Conservation (phyloP, 2,113 vertebrate species). For the Erythrolamprus reginae region DNA sequence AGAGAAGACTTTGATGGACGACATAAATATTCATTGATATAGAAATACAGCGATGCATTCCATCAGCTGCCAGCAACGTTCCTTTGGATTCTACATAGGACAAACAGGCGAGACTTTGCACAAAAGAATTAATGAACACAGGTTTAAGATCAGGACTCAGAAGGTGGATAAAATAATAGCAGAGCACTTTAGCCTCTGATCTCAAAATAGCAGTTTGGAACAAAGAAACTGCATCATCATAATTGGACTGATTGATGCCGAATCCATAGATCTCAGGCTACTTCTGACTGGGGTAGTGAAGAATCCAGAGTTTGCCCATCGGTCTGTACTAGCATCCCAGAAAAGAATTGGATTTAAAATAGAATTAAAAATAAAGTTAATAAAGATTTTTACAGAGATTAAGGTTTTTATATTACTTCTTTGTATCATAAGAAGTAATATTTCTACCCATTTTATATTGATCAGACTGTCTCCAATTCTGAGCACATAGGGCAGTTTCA, state of each 20-base stretch:
- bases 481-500: neutral
- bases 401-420: neutral
- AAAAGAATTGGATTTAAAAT: neutral
- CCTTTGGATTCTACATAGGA: no score
- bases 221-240: no score
- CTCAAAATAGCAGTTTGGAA: rapidly evolving
- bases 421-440: neutral
- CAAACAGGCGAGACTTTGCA: no score
- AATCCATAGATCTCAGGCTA: neutral
- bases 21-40: no score
- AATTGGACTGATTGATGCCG: no score
- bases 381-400: neutral
- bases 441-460: neutral
- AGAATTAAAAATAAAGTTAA: neutral
- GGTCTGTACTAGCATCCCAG: neutral
- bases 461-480: neutral
- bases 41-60: no score
- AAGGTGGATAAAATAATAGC: no score
- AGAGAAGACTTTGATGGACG: no score
- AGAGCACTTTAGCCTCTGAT: no score
- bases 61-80: no score
- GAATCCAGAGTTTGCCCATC: neutral
- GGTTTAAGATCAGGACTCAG: no score
- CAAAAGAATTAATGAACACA: no score
- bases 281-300: neutral